phyloP scores from a whole-genome alignment of 2,113 vertebrate species.

The Cacatua alba region DNA sequence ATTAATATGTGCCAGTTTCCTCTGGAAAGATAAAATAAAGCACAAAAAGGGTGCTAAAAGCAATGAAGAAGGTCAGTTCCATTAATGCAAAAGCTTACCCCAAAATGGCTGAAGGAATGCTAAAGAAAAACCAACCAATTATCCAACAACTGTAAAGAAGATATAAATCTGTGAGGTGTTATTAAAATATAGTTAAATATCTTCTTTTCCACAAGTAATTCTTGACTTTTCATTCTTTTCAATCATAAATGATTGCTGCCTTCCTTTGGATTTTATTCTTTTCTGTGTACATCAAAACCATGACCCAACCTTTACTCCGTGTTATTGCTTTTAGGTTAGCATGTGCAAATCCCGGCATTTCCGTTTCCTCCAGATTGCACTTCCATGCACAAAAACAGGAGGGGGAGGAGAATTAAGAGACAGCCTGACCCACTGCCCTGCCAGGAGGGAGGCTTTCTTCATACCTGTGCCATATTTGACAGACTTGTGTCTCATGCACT shows the following conservation, averaged over 20 bases:
- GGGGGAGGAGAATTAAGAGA: neutral
- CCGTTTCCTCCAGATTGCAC: neutral
- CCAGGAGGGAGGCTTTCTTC: neutral
- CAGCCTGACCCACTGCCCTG: neutral
- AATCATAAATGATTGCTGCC: neutral
- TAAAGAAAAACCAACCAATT: neutral
- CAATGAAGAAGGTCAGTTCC: neutral
- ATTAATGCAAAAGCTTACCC: neutral
- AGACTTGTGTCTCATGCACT: neutral
- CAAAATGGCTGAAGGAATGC: neutral
- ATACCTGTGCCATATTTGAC: neutral
- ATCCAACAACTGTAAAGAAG: neutral
- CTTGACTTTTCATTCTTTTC: neutral
- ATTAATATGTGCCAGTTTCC: neutral
- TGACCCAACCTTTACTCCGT: neutral
- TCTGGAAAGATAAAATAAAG: neutral
- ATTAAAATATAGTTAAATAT: neutral
- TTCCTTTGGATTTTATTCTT: neutral
- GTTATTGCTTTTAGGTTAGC: neutral
- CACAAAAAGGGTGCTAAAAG: neutral
- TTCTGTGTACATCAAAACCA: neutral
- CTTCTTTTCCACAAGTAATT: neutral
- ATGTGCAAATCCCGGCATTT: neutral
- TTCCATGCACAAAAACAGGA: neutral
- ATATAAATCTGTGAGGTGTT: neutral